Evolutionary conservation across 2,113 vertebrate species (phyloP).

Genomic region (Toxostoma redivivum): DNA sequence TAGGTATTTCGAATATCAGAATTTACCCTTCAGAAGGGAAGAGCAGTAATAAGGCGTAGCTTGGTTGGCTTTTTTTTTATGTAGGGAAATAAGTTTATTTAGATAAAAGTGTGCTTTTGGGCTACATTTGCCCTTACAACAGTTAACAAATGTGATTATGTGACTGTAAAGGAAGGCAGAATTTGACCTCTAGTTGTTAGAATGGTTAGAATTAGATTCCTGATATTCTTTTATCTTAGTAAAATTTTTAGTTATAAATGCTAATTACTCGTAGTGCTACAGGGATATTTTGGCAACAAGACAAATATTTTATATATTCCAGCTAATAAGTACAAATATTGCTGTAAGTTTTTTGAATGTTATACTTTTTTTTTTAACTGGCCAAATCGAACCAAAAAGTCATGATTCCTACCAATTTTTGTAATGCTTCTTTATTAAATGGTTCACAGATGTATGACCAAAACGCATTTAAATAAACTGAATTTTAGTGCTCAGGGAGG

Average conservation of each 20-base stretch:
- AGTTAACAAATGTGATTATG: not conserved
- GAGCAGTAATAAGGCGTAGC: not conserved
- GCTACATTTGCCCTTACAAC: not conserved
- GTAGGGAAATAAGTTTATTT: not conserved
- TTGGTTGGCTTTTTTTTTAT: not conserved
- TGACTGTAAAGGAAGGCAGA: not conserved
- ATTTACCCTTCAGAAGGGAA: slow-evolving; percentile 64
- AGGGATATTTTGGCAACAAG: not conserved
- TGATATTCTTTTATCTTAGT: slow-evolving; percentile 12
- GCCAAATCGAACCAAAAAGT: not conserved
- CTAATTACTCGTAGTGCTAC: not conserved
- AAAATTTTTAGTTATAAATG: not conserved
- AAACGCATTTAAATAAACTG: not conserved
- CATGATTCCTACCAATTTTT: not conserved
- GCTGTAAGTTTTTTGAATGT: not conserved
- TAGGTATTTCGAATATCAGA: slow-evolving; percentile 61
- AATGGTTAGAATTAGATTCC: not conserved
- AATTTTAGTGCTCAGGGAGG: not conserved
- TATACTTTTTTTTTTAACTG: not conserved
- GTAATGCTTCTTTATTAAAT: not conserved
- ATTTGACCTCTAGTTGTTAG: not conserved
- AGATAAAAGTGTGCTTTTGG: not conserved
- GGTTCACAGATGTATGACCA: not conserved
- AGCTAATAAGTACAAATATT: not conserved
- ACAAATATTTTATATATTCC: not conserved